phyloP scores from a whole-genome alignment of 2,888 invertebrate species.

The Drosophila lacicola region DNA sequence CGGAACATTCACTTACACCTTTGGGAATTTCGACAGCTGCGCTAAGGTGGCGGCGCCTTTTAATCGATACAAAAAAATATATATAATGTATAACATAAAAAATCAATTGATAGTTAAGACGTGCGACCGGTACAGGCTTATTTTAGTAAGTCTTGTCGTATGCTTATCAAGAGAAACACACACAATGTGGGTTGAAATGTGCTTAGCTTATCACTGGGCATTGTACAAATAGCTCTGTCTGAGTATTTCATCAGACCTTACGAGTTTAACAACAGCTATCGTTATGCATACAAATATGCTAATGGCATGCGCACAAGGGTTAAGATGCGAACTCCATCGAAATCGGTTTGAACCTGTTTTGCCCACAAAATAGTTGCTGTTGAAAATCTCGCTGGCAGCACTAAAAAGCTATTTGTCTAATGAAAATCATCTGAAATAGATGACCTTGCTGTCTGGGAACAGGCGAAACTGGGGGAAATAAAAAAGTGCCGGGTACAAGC shows the following conservation, averaged over 20 bases:
- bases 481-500: no score
- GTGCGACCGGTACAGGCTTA: conserved; percentile 3
- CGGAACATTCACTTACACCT: conserved; percentile 12
- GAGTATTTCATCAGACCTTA: conserved; percentile 32
- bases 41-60: conserved; percentile 5
- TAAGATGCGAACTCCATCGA: conserved; percentile 2
- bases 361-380: conserved; percentile 1
- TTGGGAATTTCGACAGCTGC: conserved; percentile 41
- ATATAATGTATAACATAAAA: conserved; percentile 6
- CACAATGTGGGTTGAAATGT: conserved; percentile 5
- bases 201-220: conserved; percentile 26
- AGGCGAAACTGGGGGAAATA: no score
- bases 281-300: background rate
- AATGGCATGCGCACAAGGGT: conserved; percentile 29
- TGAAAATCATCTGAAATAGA: background rate
- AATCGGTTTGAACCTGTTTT: conserved; percentile 30
- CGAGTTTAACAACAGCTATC: background rate
- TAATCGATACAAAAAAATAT: conserved; percentile 20
- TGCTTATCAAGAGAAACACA: background rate
- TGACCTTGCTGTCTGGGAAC: no score
- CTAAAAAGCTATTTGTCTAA: background rate
- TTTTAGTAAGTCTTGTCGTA: background rate
- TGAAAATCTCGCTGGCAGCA: background rate
- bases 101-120: conserved; percentile 38
- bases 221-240: conserved; percentile 18